These are phyloP conservation scores for Nanorana parkeri DNA, from an alignment of 2,113 vertebrate species.

Conservation along the genomic window DNA sequence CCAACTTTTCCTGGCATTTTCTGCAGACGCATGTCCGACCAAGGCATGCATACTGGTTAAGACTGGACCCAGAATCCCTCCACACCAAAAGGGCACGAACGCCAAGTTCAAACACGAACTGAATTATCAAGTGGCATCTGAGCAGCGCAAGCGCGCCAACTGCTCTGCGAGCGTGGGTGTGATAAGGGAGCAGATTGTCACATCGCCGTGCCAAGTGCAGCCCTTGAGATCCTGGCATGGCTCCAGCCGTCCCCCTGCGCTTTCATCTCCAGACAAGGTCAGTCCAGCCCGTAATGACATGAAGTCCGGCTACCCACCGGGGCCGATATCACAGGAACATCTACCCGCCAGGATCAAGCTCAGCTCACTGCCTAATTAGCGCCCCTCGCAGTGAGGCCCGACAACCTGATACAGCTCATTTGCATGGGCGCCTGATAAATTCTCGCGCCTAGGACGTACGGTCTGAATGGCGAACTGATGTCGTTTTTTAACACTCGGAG, in stretches of 20 bases:
- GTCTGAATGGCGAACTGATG: not conserved
- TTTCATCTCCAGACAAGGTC: conserved; percentile 26
- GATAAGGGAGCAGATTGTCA: not conserved
- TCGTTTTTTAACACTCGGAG: conserved; percentile 1
- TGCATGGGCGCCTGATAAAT: conserved; percentile 30
- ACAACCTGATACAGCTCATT: not conserved
- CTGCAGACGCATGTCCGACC: no score
- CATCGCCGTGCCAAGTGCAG: not conserved
- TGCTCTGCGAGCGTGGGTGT: not conserved
- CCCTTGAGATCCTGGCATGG: not conserved
- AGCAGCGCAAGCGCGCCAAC: not conserved
- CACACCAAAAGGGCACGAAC: no score
- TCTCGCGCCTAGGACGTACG: not conserved
- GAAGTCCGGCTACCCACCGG: not conserved
- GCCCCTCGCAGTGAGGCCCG: not conserved
- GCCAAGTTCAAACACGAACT: no score
- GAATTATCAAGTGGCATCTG: no score
- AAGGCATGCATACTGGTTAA: no score
- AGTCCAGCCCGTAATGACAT: not conserved
- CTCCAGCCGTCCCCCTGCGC: not conserved
- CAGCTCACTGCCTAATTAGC: conserved; percentile 22
- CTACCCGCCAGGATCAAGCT: not conserved
- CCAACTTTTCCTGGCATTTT: no score
- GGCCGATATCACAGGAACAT: not conserved
- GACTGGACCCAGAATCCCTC: no score